These are phyloP conservation scores for Pheosia gnoma DNA, from an alignment of 2,888 invertebrate species.

Conservation along the genomic window DNA sequence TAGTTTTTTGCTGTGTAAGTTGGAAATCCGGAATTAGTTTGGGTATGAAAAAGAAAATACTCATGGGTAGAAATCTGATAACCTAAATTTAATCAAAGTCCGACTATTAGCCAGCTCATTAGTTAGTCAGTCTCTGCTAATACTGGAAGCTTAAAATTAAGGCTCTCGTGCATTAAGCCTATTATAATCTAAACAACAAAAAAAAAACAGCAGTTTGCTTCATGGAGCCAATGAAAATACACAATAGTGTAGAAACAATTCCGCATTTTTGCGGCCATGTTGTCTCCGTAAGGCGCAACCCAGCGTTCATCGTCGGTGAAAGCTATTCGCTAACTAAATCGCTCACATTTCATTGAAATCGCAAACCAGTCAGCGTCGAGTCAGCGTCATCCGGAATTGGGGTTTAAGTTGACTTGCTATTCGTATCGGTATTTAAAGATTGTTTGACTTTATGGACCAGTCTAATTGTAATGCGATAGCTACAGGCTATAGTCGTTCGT, in stretches of 20 bases:
- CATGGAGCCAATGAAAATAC: slow-evolving; percentile 12
- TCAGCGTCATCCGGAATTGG: slow-evolving; percentile 29
- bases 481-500: not conserved
- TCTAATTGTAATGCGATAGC: not conserved
- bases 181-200: not conserved
- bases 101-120: no score
- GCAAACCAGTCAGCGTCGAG: slow-evolving; percentile 29
- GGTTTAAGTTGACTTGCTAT: not conserved
- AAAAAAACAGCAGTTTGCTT: slow-evolving; percentile 7
- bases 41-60: no score
- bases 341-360: slow-evolving; percentile 49
- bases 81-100: no score
- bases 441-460: not conserved
- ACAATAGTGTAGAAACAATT: slow-evolving; percentile 3
- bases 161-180: no score
- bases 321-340: slow-evolving; percentile 43
- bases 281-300: slow-evolving; percentile 16
- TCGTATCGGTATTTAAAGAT: not conserved
- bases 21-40: no score
- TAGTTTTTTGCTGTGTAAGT: no score
- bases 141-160: no score
- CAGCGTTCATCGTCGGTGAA: slow-evolving; percentile 22
- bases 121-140: no score
- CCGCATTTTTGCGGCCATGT: slow-evolving; percentile 20
- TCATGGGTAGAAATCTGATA: no score